These are phyloP conservation scores for Glaucopsyche alexis DNA, from an alignment of 2,888 invertebrate genomes.

Conservation along the genomic window DNA sequence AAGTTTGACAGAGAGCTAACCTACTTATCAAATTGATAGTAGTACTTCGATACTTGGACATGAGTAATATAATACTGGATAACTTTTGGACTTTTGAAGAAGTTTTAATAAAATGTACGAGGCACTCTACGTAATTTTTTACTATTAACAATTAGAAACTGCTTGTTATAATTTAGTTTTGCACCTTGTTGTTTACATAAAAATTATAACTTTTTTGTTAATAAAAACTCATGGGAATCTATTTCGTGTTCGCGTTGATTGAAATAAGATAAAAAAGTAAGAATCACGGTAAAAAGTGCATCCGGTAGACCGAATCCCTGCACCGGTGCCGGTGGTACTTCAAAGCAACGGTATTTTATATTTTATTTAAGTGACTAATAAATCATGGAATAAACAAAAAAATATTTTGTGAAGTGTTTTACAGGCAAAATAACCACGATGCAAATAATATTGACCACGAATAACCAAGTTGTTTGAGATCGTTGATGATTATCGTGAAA, in stretches of 20 bases:
- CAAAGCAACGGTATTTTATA: neutral
- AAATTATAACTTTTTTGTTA: neutral
- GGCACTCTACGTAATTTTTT: too few species aligned
- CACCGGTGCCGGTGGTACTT: neutral
- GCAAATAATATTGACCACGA: too few species aligned
- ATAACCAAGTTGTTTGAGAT: too few species aligned
- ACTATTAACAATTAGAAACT: too few species aligned
- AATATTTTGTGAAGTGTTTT: neutral
- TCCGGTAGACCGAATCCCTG: neutral
- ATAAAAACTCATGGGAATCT: neutral
- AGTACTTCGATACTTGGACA: slow-evolving; percentile 10
- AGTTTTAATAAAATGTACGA: too few species aligned
- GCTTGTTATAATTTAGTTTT: too few species aligned
- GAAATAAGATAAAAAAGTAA: neutral
- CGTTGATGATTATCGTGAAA: neutral
- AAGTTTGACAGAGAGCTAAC: slow-evolving; percentile 23
- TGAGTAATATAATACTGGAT: neutral
- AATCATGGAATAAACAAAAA: neutral
- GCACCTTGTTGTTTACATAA: too few species aligned
- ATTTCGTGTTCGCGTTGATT: neutral
- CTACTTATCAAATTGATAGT: slow-evolving; percentile 24
- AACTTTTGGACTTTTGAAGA: neutral
- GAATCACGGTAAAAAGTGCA: neutral
- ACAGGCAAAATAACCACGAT: neutral
- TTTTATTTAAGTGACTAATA: neutral